Evolutionary conservation across 2,888 invertebrate genomes (phyloP).

Genomic region (Micropterix aruncella): DNA sequence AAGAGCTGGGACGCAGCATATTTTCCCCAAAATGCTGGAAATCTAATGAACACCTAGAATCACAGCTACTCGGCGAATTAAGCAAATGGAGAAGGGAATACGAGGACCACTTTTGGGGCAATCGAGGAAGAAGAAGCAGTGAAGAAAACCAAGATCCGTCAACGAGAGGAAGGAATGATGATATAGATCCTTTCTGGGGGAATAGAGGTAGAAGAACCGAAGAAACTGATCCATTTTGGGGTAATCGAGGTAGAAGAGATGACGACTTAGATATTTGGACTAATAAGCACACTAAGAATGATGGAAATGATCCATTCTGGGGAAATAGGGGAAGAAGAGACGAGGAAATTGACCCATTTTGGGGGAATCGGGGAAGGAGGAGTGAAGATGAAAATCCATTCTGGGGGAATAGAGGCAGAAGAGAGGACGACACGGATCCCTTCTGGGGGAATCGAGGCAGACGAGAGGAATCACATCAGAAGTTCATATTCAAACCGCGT

Average conservation of each 20-base stretch:
- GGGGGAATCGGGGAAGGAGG: slow-evolving; percentile 17
- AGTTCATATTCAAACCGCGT: slow-evolving; percentile 3
- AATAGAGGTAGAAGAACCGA: slow-evolving; percentile 14
- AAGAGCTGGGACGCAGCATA: no score
- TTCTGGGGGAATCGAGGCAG: slow-evolving; percentile 19
- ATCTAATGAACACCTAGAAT: no score
- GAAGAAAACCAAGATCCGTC: not conserved
- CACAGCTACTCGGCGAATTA: no score
- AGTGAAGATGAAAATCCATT: slow-evolving; percentile 19
- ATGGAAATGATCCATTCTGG: slow-evolving; percentile 10
- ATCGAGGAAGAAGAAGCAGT: not conserved
- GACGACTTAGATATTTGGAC: slow-evolving; percentile 15
- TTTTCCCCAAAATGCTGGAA: no score
- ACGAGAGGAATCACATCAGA: slow-evolving; percentile 12
- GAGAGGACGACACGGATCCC: slow-evolving; percentile 14
- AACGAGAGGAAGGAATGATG: not conserved
- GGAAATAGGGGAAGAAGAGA: slow-evolving; percentile 12
- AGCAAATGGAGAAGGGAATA: not conserved
- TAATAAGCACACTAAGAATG: slow-evolving; percentile 8
- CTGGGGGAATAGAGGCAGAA: slow-evolving; percentile 26
- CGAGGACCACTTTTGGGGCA: not conserved
- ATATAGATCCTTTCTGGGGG: no score
- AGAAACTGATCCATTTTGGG: slow-evolving; percentile 22
- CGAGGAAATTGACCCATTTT: slow-evolving; percentile 13
- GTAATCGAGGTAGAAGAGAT: slow-evolving; percentile 20